Percentiles rank a stretch among this genome's conserved stretches.
Evolutionary conservation across 2,113 vertebrate genomes (phyloP).

Genomic region (Pterocles gutturalis): DNA sequence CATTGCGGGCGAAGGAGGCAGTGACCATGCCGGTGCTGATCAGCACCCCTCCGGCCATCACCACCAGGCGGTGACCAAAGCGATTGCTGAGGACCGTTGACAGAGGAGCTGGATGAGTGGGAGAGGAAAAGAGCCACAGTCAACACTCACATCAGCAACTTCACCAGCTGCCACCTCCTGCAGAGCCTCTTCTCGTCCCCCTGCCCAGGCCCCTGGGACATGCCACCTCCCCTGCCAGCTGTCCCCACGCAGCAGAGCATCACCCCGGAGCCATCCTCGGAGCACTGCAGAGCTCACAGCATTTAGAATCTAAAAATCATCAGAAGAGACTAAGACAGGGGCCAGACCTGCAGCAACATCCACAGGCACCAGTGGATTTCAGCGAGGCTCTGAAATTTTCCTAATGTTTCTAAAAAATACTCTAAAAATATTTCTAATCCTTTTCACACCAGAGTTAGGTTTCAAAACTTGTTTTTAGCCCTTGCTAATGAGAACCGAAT

Average conservation of each 20-base stretch:
- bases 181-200: not conserved
- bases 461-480: not conserved
- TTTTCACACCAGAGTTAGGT: not conserved
- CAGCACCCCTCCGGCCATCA: conserved; percentile 90
- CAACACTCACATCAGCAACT: not conserved
- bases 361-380: not conserved
- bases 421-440: not conserved
- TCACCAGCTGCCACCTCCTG: not conserved
- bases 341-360: not conserved
- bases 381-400: not conserved
- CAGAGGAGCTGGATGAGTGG: conserved; percentile 82
- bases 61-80: conserved; percentile 89
- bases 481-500: not conserved
- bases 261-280: not conserved
- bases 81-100: conserved; percentile 88
- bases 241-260: not conserved
- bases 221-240: not conserved
- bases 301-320: not conserved
- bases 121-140: fast-evolving
- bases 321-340: not conserved
- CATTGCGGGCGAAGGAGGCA: conserved; percentile 83
- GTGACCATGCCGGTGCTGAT: conserved; percentile 85
- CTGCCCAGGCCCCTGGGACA: fast-evolving
- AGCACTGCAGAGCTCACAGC: not conserved
- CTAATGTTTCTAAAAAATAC: too few relatives aligned